Evolutionary conservation across 1,140 invertebrate species (phyloP), one percentile per base, ranked within the genome.

Genomic region (Lordiphosa stackelbergi): DNA sequence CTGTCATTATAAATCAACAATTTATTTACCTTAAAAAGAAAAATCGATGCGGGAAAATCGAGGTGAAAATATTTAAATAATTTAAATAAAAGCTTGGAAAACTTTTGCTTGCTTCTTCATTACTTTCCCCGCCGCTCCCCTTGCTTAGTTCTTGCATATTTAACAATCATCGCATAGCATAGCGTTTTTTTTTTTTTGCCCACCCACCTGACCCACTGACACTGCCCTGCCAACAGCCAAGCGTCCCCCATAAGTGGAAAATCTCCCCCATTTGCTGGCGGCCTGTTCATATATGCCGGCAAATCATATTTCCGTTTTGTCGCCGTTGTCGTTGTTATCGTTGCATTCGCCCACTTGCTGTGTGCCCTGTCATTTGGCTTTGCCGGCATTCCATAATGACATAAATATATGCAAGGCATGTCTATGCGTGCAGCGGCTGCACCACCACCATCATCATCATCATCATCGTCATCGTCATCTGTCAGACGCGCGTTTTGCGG

Each of bases 401-500:
- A 60, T 60, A 36, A 49, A 47, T 41, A 46, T 28, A 57, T 47
- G 54, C 41, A 41, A 34, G 31, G 53, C 34, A 40, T 12, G 34
- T 51, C 37, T 31, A 36, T 31, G 51, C 62, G 53, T 71, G 52
- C 57, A 69, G 45, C 56, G 28, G 41, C 55, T 59, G 48, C 57
- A n/a, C n/a, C n/a, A n/a, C n/a, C n/a, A 40, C 37, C 57, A 35
- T 37, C 46, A 41, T 59, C 36, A 16, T 16, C 16, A 19, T 19
- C 19, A 19, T 19, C 19, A 22, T 54, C 37, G 57, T 61, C 38
- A 53, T 54, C 75, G 75, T 75, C 71, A 81, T 64, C 71, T 79
- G 75, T 83, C 75, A 73, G 77, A 83, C 71, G 34, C 19, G 68
- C 71, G 63, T 61, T 83, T 83, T 81, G 75, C 75, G 75, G 75